These are phyloP conservation scores for Vidua macroura DNA, from an alignment of 2,113 vertebrate species.

Conservation along the genomic window DNA sequence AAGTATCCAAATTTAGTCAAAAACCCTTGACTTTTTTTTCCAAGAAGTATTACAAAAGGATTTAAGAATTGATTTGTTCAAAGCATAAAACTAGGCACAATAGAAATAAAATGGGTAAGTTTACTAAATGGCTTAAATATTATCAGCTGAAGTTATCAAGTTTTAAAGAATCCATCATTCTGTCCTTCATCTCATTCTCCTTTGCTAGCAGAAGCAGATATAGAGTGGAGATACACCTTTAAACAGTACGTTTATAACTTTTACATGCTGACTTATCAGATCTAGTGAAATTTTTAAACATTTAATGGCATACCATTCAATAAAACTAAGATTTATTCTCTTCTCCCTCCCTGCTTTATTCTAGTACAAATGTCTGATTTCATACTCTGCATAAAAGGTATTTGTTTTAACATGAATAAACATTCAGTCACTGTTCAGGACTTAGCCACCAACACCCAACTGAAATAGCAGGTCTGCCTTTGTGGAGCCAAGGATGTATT, in stretches of 20 bases:
- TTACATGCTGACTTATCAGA: not conserved
- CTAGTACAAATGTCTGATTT: not conserved
- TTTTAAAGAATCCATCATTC: not conserved
- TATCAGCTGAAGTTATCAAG: not conserved
- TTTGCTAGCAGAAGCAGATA: not conserved
- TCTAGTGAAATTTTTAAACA: not conserved
- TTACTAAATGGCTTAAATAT: not conserved
- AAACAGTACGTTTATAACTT: not conserved
- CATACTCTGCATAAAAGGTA: not conserved
- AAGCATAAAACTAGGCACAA: not conserved
- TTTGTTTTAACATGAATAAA: not conserved
- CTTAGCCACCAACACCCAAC: not conserved
- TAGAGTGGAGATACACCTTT: not conserved
- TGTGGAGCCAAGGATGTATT: not conserved
- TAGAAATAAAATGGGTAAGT: not conserved
- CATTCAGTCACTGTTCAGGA: not conserved
- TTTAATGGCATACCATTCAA: not conserved
- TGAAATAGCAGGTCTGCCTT: not conserved
- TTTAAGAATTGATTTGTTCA: not conserved
- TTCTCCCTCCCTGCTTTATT: not conserved
- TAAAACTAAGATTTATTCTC: not conserved
- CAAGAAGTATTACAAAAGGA: not conserved
- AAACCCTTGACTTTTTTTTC: not conserved
- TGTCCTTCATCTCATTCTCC: not conserved
- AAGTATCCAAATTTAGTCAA: not conserved